phyloP scores from a whole-genome alignment of 2,888 invertebrate species.

The Molanna angustata region DNA sequence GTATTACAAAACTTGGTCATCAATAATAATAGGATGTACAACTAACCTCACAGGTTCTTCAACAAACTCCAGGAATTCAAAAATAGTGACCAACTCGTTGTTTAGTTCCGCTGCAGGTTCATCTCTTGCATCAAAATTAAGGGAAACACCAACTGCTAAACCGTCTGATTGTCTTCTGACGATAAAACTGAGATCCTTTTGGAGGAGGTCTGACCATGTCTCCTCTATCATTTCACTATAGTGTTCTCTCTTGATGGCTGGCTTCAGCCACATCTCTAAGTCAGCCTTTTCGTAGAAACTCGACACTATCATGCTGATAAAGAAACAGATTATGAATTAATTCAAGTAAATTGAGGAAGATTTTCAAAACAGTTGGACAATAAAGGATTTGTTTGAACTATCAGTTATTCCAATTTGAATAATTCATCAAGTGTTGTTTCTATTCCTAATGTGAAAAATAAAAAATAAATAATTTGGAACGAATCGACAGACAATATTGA shows the following conservation, averaged over 20 bases:
- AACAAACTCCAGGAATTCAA: conserved; percentile 74
- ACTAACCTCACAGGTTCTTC: conserved; percentile 70
- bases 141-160: conserved; percentile 58
- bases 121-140: conserved; percentile 79
- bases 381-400: too few species aligned
- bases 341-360: too few species aligned
- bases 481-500: too few species aligned
- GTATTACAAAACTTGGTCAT: too few species aligned
- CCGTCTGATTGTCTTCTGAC: conserved; percentile 54
- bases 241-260: conserved; percentile 64
- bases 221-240: conserved; percentile 66
- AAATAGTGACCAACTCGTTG: conserved; percentile 63
- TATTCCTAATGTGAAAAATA: background rate
- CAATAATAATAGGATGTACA: too few species aligned
- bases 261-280: conserved; percentile 74
- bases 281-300: conserved; percentile 87
- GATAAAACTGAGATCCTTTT: conserved; percentile 72
- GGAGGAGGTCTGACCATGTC: conserved; percentile 68
- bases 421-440: too few species aligned
- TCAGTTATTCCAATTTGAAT: too few species aligned
- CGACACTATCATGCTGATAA: conserved; percentile 72
- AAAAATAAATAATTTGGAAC: too few species aligned
- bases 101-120: conserved; percentile 73
- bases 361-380: too few species aligned
- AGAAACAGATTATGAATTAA: too few species aligned